Evolutionary conservation across 2,113 vertebrate species (phyloP).

Genomic region (Cyrtonyx montezumae): DNA sequence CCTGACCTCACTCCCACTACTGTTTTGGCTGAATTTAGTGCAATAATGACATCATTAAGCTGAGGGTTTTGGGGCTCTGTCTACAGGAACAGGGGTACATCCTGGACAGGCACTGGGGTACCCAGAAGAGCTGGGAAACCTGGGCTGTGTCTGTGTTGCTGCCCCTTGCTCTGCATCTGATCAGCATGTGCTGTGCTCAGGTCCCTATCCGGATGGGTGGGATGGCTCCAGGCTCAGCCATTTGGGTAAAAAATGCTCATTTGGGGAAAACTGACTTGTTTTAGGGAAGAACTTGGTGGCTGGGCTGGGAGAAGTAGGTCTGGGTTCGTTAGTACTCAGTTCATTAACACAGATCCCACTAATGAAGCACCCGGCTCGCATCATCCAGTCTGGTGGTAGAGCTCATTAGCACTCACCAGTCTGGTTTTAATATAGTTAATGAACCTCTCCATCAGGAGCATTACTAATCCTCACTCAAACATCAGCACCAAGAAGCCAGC

Average conservation of each 20-base stretch:
- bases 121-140: not conserved
- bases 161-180: not conserved
- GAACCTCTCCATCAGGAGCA: not conserved
- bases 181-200: not conserved
- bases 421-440: not conserved
- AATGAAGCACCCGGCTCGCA: not conserved
- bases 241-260: not conserved
- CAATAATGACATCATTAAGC: fast-evolving
- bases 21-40: not conserved
- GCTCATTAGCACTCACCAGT: not conserved
- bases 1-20: not conserved
- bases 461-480: not conserved
- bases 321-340: not conserved
- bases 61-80: not conserved
- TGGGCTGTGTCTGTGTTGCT: not conserved
- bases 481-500: fast-evolving
- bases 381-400: not conserved
- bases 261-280: not conserved
- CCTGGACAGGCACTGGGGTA: not conserved
- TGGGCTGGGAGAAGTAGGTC: not conserved
- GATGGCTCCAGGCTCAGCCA: not conserved
- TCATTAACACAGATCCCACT: not conserved
- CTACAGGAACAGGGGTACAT: not conserved
- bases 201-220: not conserved
- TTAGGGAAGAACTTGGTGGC: not conserved